phyloP scores from a whole-genome alignment of 2,888 invertebrate species.

The Phyllotreta cruciferae region DNA sequence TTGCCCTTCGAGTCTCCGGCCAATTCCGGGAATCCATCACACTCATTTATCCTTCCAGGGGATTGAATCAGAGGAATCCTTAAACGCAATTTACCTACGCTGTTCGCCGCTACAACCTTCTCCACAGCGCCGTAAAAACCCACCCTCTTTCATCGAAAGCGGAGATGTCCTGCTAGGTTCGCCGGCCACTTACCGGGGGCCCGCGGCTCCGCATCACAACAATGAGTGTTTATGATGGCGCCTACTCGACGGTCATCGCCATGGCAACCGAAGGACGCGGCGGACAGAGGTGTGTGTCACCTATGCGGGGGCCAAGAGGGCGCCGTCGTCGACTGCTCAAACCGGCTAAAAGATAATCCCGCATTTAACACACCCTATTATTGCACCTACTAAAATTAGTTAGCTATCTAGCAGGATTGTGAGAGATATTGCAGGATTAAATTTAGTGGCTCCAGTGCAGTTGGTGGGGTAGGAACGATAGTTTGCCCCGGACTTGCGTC shows the following conservation, averaged over 20 bases:
- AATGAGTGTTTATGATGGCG: conserved; percentile 63
- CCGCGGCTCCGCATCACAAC: conserved; percentile 58
- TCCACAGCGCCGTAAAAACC: conserved; percentile 51
- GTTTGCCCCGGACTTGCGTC: conserved; percentile 19
- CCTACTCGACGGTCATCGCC: conserved; percentile 62
- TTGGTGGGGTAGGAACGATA: conserved; percentile 17
- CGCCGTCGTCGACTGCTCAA: not conserved
- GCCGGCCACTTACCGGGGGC: conserved; percentile 51
- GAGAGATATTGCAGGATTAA: too few species aligned
- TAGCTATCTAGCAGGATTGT: too few species aligned
- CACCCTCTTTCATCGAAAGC: conserved; percentile 37
- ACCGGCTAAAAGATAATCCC: not conserved
- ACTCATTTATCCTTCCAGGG: conserved; percentile 54
- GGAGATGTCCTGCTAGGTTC: conserved; percentile 45
- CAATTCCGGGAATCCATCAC: conserved; percentile 53
- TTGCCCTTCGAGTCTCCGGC: conserved; percentile 39
- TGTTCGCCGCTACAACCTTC: too few species aligned
- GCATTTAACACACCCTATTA: too few species aligned
- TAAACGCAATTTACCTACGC: not conserved
- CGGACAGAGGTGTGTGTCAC: conserved; percentile 54
- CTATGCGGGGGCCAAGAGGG: conserved; percentile 44
- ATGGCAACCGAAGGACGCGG: conserved; percentile 59
- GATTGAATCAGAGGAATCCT: conserved; percentile 36
- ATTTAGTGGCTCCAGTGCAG: conserved; percentile 9
- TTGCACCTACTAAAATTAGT: too few species aligned